Base-by-base conservation (phyloP, 1,140 invertebrate species). In the Pseudomyrmex cubaensis region DNA sequence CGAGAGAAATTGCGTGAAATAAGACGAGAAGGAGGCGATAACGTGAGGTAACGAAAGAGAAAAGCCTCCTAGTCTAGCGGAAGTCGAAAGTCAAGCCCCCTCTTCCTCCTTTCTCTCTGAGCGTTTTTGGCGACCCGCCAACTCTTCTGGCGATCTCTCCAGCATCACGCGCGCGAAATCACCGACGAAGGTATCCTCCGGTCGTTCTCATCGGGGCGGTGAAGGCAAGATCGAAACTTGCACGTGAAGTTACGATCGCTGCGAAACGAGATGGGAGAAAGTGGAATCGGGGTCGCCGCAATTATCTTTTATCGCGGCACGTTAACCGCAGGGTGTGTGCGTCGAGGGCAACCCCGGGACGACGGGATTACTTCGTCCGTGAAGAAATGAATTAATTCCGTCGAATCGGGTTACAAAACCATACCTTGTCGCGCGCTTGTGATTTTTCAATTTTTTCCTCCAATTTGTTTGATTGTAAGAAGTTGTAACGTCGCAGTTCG, bases 1-100 rank as follows among this genome's bases (percentile, higher is more conserved):
- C 46, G 12, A 35, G 1, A 35, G 12, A 35, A 7, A 35, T 35
- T 9, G 13, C 17, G 22, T 1, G n/a, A 69, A 17, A 44, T 8
- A 22, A 25, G 22, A 20, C 59, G 64, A n/a, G 10, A 35, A 44
- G 57, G 2, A 35, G n/a, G 48, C 10, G 76, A 52, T 73, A 64
- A 73, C 35, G 59, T 3, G 52, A 15, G 17, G 9, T 52, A 54
- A 50, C 46, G 46, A 59, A 48, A 35, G 63, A 25, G 50, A 35
- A 35, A 80, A 54, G 17, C 75, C 67, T 83, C 44, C 15, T 20
- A 20, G 75, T 72, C 50, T 70, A 67, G 35, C 75, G 86, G 86
- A 88, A 88, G 86, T 87, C 75, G 83, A 82, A 85, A 87, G 85
- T 84, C 73, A 61, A n/a, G 35, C 35, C 5, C 9, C 44, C 22